phyloP scores from a whole-genome alignment of 2,888 invertebrate species.

The Hoplodrina ambigua region DNA sequence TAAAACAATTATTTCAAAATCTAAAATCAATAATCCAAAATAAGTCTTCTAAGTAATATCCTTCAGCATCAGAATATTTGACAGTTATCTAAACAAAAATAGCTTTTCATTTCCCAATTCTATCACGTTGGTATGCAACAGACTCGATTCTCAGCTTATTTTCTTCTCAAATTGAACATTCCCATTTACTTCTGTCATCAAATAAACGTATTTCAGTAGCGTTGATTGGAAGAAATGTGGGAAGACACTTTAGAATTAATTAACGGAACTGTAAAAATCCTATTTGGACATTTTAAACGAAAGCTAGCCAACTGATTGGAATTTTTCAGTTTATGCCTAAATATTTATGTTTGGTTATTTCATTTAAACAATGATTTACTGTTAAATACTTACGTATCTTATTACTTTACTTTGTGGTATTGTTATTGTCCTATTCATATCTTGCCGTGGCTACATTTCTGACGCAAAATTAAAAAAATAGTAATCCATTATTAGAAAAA shows the following conservation, averaged over 20 bases:
- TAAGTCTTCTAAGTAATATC: neutral
- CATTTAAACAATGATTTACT: too few relatives aligned
- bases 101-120: constrained; percentile 31
- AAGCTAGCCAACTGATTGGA: constrained; percentile 6
- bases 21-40: neutral
- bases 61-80: neutral
- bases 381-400: too few relatives aligned
- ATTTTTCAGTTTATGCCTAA: constrained; percentile 17
- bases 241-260: constrained; percentile 28
- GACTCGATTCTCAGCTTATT: constrained; percentile 25
- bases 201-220: constrained; percentile 39
- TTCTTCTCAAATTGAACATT: constrained; percentile 42
- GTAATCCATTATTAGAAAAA: too few relatives aligned
- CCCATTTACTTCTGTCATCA: constrained; percentile 51
- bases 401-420: too few relatives aligned
- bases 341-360: neutral
- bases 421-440: too few relatives aligned
- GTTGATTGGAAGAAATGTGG: constrained; percentile 42
- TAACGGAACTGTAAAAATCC: constrained; percentile 39
- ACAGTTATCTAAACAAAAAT: constrained; percentile 13
- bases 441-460: too few relatives aligned
- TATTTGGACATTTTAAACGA: constrained; percentile 18
- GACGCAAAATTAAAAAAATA: too few relatives aligned
- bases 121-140: constrained; percentile 54
- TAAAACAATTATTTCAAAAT: neutral